These are phyloP conservation scores for Laterallus jamaicensis DNA, from an alignment of 2,113 vertebrate genomes.

Conservation along the genomic window DNA sequence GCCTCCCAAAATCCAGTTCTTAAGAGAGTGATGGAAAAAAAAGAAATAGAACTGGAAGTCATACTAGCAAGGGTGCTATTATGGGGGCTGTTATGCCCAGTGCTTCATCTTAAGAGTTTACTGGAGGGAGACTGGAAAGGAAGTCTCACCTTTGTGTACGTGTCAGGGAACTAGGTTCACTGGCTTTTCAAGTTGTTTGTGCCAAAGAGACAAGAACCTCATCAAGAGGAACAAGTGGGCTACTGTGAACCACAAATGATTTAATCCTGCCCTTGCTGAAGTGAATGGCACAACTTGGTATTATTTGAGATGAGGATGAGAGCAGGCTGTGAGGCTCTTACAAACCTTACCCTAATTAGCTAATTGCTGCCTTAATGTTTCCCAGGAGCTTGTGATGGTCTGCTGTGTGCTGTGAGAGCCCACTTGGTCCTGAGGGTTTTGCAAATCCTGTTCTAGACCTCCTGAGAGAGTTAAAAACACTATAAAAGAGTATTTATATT, in stretches of 20 bases:
- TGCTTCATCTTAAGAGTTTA: neutral
- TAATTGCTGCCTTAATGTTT: neutral
- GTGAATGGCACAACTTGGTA: neutral
- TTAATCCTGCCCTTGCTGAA: neutral
- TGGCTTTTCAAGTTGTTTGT: slow-evolving; percentile 12
- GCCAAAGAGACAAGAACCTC: neutral
- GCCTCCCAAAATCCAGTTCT: neutral
- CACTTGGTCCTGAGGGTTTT: neutral
- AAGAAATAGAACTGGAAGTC: neutral
- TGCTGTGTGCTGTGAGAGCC: neutral
- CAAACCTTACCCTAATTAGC: slow-evolving; percentile 32
- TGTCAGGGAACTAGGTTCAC: neutral
- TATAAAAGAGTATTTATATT: neutral
- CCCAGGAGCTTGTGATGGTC: neutral
- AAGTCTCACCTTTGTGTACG: neutral
- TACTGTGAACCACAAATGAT: neutral
- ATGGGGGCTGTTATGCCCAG: neutral
- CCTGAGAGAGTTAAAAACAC: neutral
- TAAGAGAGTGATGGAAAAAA: neutral
- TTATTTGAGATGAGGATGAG: neutral
- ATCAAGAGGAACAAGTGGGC: neutral
- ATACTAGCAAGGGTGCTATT: neutral
- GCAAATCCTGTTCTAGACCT: neutral
- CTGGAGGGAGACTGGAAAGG: neutral
- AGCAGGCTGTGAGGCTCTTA: neutral